These are phyloP conservation scores for Chiloscyllium plagiosum DNA, from an alignment of 2,113 vertebrate genomes.

Conservation along the genomic window DNA sequence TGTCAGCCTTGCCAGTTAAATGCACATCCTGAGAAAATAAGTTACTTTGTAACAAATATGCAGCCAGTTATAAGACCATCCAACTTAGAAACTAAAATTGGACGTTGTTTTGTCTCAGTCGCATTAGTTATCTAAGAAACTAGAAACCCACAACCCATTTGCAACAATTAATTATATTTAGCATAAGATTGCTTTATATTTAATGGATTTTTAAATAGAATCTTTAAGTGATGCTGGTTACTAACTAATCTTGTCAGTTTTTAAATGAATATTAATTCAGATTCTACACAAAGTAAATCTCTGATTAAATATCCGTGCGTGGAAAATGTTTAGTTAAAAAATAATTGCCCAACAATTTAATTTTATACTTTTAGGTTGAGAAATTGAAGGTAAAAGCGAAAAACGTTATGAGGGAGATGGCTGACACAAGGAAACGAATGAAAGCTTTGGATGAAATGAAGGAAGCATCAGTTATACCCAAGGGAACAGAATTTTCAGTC, in stretches of 20 bases:
- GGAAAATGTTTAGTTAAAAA: not conserved
- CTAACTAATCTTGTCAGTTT: not conserved
- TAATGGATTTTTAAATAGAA: not conserved
- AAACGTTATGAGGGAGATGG: constrained; percentile 47
- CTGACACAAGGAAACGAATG: constrained; percentile 40
- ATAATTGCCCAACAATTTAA: no score
- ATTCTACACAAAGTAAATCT: not conserved
- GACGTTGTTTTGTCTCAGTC: not conserved
- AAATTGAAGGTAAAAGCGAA: constrained; percentile 60
- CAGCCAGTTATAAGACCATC: not conserved
- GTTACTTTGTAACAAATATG: not conserved
- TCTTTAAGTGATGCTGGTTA: not conserved
- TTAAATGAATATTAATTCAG: not conserved
- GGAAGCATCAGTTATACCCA: constrained; percentile 47
- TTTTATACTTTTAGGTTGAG: constrained; percentile 53
- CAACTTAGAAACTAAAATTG: not conserved
- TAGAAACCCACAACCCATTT: not conserved
- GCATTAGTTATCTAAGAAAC: not conserved
- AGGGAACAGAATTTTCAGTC: constrained; percentile 41
- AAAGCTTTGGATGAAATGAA: constrained; percentile 46
- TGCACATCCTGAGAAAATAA: not conserved
- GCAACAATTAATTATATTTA: not conserved
- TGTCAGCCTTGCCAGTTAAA: not conserved
- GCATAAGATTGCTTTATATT: not conserved
- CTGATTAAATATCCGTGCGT: not conserved